Base-by-base conservation (phyloP, 1,140 invertebrate species). In the Phymorhynchus buccinoides region DNA sequence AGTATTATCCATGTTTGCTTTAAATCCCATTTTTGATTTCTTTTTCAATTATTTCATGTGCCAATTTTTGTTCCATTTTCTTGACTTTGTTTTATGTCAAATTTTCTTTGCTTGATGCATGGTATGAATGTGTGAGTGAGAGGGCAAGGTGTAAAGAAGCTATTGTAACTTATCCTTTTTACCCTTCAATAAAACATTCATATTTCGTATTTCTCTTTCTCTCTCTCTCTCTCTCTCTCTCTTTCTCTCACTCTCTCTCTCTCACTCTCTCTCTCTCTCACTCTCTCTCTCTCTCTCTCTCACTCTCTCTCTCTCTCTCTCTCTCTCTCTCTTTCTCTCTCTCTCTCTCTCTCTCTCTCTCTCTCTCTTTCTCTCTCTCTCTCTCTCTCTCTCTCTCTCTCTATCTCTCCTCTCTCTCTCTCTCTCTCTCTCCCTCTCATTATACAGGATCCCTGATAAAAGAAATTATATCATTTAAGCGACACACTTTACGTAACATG, bases 281-380 rank as follows among this genome's bases (percentile, higher is more conserved):
- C 7, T 73, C 68, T 27, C 68, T 73, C 27, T 73, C 27, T 27
- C 27, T 73, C 68, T 27, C 27, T 73, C n/a, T 73, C 12, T 9
- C n/a, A 9, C 12, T 73, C 12, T 73, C n/a, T 73, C n/a, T 73
- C 12, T 73, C 12, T 27, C 12, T 73, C 12, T 73, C n/a, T 27
- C 12, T 27, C 12, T 73, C 68, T 73, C 68, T 73, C 35, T 27
- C 68, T 9, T 37, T 27, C 68, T 73, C 27, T 73, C 27, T 73
- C 27, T 27, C 68, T 73, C 27, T 73, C 68, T 73, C 27, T 73
- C 68, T 73, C 27, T 44, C 9, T 80, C 30, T 80, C 3, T 80
- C 12, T 80, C 41, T 80, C 41, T 80, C 37, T 44, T 80, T 80
- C 6, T 80, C 41, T 42, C 14, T 44, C 4, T 80, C 35, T 42